Percentiles rank a stretch among this genome's conserved stretches.
Conservation (phyloP, 2,113 vertebrate genomes). For the Silurus glanis region DNA sequence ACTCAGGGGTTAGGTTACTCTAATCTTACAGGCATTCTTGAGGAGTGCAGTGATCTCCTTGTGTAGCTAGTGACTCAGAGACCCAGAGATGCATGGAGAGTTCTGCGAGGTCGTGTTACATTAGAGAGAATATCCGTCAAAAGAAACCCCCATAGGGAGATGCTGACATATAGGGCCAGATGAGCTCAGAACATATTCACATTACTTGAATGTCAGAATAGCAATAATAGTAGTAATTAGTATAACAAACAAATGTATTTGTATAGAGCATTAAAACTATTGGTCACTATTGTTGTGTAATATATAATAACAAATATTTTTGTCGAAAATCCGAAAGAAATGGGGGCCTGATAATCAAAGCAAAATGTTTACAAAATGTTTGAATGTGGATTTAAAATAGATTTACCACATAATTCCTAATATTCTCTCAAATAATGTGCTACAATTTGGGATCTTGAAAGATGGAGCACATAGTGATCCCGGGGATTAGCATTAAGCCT, state of each 20-base stretch:
- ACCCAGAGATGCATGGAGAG: neutral
- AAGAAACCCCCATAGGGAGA: constrained; percentile 15
- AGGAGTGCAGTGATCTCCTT: constrained; percentile 25
- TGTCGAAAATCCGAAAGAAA: neutral
- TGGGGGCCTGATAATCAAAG: no score
- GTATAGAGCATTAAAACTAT: neutral
- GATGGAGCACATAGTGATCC: neutral
- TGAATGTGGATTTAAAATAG: neutral
- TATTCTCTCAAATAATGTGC: neutral
- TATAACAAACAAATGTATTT: neutral
- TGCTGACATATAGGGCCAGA: neutral
- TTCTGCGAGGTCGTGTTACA: constrained; percentile 21
- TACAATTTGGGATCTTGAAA: neutral
- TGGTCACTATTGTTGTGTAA: neutral
- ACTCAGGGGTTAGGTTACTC: constrained; percentile 20
- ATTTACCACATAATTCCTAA: neutral
- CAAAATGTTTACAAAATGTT: neutral
- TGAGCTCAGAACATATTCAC: neutral
- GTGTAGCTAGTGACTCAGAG: constrained; percentile 10
- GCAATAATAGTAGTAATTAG: neutral
- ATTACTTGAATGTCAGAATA: constrained; percentile 1
- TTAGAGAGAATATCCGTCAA: constrained; percentile 6
- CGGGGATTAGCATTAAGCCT: constrained; percentile 20
- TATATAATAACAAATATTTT: neutral
- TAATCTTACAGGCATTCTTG: constrained; percentile 30